Base-by-base conservation (phyloP, 2,888 invertebrate genomes). In the Leptothorax acervorum region DNA sequence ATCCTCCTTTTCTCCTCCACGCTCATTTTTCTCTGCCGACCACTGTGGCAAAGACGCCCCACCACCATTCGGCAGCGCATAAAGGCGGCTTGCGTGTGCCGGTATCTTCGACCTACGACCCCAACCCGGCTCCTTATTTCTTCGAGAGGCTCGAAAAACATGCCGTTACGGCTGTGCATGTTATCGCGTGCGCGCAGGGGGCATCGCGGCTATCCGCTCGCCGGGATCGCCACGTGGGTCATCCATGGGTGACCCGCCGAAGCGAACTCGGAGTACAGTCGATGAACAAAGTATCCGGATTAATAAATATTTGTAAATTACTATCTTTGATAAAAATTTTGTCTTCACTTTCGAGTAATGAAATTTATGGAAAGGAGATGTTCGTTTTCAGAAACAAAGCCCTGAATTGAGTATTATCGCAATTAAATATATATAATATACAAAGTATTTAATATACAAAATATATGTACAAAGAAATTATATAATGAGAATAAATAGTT, bases 131-230 rank as follows among this genome's bases (percentile, higher is more conserved):
- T 92, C 89, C 92, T 92, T 91, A 90, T 92, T 92, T 92, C 92
- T 92, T 87, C 88, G 82, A 86, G 90, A 91, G 90, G 91, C 89
- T 90, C 90, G 92, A 92, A 92, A 92, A 92, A 92, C 92, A 92
- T 91, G 92, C 89, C 90, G 91, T 91, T 90, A 90, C 90, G 88
- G 89, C 89, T 85, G 87, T 87, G 91, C 90, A 90, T 91, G 92
- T 92, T 93, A 93, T 94, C 93, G 93, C 91, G 90, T 92, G 93
- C 90, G 92, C 91, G 92, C 94, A 93, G 94, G 94, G 94, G 94
- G 94, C 94, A 94, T 93, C 93, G 91, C 92, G 91, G 93, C 92
- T 92, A 93, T 93, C 92, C 93, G 89, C 88, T 90, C 89, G 90
- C 15, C 87, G 92, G 90, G 93, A 91, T 93, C 92, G 91, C 87